phyloP scores from a whole-genome alignment of 2,888 invertebrate species.

The Buathra laborator region DNA sequence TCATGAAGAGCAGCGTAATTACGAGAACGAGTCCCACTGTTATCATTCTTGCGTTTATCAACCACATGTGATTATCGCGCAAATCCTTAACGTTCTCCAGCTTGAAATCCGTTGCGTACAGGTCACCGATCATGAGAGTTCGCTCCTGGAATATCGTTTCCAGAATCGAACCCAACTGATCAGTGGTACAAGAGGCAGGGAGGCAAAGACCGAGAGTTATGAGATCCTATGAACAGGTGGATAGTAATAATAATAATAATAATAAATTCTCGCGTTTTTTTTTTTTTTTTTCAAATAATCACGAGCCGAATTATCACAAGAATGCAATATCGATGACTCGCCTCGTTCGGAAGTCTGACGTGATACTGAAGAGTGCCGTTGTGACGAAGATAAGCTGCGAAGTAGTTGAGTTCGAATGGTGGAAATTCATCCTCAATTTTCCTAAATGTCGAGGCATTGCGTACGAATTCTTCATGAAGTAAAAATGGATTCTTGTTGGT shows the following conservation, averaged over 20 bases:
- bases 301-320: background rate
- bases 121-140: slow-evolving; percentile 80
- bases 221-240: slow-evolving; percentile 82
- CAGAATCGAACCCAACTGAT: slow-evolving; percentile 81
- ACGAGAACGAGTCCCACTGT: slow-evolving; percentile 75
- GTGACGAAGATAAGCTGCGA: slow-evolving; percentile 83
- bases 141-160: slow-evolving; percentile 79
- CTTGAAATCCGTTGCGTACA: slow-evolving; percentile 82
- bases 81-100: slow-evolving; percentile 81
- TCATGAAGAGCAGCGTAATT: slow-evolving; percentile 75
- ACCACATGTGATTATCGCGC: slow-evolving; percentile 78
- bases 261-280: background rate
- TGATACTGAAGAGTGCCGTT: slow-evolving; percentile 85
- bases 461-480: slow-evolving; percentile 72
- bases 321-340: slow-evolving; percentile 71
- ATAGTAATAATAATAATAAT: background rate
- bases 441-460: slow-evolving; percentile 79
- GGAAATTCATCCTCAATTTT: slow-evolving; percentile 82
- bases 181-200: slow-evolving; percentile 85
- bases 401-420: slow-evolving; percentile 83
- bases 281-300: background rate
- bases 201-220: slow-evolving; percentile 87
- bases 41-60: slow-evolving; percentile 80
- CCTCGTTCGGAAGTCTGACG: slow-evolving; percentile 83
- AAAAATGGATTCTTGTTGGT: slow-evolving; percentile 77